Evolutionary conservation across 2,113 vertebrate species (phyloP), one percentile per base, ranked within the genome.

Genomic region (Lophochroa leadbeateri): DNA sequence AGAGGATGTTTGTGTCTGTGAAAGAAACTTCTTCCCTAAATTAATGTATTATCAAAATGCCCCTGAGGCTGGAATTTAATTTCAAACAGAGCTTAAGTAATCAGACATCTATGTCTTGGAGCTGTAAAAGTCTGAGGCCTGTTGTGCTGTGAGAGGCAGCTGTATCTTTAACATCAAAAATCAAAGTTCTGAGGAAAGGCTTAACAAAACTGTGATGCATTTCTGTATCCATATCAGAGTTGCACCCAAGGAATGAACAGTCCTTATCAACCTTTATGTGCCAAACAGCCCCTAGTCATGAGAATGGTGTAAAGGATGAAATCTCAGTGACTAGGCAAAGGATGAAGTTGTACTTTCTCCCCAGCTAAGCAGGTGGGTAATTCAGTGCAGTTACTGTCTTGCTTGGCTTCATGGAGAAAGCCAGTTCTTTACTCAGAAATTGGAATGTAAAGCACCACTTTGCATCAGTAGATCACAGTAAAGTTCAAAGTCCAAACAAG

Each of bases 51-150:
- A 97, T 97, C 96, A 96, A 93, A 96, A 86, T 92, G 86, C 87
- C 96, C 95, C 91, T 94, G 93, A 97, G 97, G 95, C 94, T 96
- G 85, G 91, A 93, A 97, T 97, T 97, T 96, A 96, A 97, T 97
- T 97, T 97, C 92, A 92, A 95, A 93, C 92, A 79, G 75, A 96
- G 94, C 96, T 97, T 97, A 97, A 96, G 94, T 95, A 97, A 97
- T 97, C 96, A 95, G 91, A 95, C 97, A 97, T 97, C 96, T 97
- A 93, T 96, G 83, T 97, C 95, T 97, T 92, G 86, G 86, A 96
- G 96, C 95, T 91, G 95, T 97, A 75, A 87, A 92, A 97, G 83
- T 94, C 91, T 95, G 92, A 92, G 90, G 82, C 92, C 90, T 91
- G 71, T 95, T 95, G 82, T 23, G 39, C 91, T 96, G 93, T 10